Evolutionary conservation across 1,140 invertebrate species (phyloP).

Genomic region (Cataglyphis hispanica): DNA sequence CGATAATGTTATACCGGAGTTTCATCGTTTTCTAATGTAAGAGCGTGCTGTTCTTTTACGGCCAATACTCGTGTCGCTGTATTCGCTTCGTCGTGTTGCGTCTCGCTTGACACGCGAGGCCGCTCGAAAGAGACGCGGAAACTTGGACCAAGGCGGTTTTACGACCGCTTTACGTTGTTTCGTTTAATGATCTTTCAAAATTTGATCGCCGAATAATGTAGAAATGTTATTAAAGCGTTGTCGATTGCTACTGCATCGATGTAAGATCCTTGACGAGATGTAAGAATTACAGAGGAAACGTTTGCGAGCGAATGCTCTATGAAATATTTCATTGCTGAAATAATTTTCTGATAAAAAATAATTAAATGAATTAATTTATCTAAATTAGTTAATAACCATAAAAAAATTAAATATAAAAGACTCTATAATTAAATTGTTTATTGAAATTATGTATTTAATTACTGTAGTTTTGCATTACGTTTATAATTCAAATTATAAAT

Average conservation of each 20-base stretch:
- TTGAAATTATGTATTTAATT: background rate
- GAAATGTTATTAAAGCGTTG: constrained; percentile 29
- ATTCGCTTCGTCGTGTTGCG: background rate
- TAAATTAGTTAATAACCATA: background rate
- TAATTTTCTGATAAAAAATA: background rate
- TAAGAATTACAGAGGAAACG: background rate
- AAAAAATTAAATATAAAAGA: background rate
- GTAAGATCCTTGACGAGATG: background rate
- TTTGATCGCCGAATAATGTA: constrained; percentile 31
- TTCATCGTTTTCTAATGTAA: constrained; percentile 51
- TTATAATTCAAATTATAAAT: background rate
- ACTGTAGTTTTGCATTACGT: no score
- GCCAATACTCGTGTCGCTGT: background rate
- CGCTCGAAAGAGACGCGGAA: constrained; percentile 15
- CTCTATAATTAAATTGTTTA: background rate
- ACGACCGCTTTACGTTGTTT: constrained; percentile 30
- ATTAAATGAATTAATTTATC: background rate
- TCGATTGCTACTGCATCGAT: background rate
- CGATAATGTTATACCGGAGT: constrained; percentile 25
- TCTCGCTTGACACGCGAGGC: constrained; percentile 32
- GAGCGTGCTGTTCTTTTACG: constrained; percentile 15
- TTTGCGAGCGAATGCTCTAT: background rate
- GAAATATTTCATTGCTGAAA: background rate
- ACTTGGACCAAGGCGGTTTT: constrained; percentile 1
- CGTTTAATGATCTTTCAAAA: constrained; percentile 55